Percentiles rank a stretch among this genome's conserved stretches.
These are phyloP conservation scores for Erinaceus europaeus DNA, from an alignment of 2,113 vertebrate species.

Conservation along the genomic window DNA sequence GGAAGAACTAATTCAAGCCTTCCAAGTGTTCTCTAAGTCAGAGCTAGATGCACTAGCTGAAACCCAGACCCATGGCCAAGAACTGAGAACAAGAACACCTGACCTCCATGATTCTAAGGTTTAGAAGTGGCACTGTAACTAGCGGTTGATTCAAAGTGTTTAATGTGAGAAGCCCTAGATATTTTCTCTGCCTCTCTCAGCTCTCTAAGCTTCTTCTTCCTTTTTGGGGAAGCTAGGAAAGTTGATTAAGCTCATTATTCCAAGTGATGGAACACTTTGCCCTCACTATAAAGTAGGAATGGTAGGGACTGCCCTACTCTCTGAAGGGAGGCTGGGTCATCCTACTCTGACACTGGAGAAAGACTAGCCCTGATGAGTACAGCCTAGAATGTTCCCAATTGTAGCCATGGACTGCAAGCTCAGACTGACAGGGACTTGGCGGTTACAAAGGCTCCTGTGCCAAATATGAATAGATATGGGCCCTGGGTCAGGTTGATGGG, in stretches of 20 bases:
- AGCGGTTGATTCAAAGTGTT: not conserved
- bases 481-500: too few relatives aligned
- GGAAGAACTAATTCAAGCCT: not conserved
- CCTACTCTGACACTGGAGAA: too few relatives aligned
- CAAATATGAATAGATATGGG: too few relatives aligned
- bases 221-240: not conserved
- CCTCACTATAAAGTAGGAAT: too few relatives aligned
- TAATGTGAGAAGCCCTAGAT: not conserved
- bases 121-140: not conserved
- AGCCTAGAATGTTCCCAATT: too few relatives aligned
- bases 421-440: too few relatives aligned
- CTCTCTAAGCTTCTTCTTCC: not conserved
- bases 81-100: not conserved
- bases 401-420: too few relatives aligned
- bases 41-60: not conserved
- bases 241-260: not conserved
- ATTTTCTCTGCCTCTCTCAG: not conserved
- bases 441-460: too few relatives aligned
- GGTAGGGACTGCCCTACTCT: too few relatives aligned
- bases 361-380: too few relatives aligned
- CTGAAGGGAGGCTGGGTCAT: too few relatives aligned
- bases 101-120: not conserved
- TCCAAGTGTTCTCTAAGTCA: rapidly evolving
- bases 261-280: not conserved
- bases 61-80: not conserved